Percentiles rank a stretch among this genome's conserved stretches.
phyloP scores from a whole-genome alignment of 2,113 vertebrate genomes.

The Carassius carassius region DNA sequence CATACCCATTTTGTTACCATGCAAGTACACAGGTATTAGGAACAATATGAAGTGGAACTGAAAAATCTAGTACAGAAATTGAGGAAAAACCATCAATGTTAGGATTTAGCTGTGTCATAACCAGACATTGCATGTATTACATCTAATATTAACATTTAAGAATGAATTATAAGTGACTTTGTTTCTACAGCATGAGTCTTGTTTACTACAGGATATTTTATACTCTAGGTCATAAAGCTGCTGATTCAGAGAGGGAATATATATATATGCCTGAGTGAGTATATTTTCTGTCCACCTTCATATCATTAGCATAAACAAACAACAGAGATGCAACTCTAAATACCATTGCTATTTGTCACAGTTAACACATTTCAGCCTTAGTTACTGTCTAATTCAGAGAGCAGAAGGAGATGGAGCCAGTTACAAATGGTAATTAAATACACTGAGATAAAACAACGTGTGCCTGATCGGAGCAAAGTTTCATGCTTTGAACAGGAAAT shows the following conservation, averaged over 20 bases:
- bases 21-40: no score
- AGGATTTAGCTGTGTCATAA: background rate
- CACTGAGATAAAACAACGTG: background rate
- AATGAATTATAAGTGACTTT: background rate
- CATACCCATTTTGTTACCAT: no score
- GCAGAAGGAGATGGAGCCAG: background rate
- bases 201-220: background rate
- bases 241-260: background rate
- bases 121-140: background rate
- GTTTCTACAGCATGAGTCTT: background rate
- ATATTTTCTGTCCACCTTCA: slow-evolving; percentile 1
- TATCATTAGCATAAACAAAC: slow-evolving; percentile 11
- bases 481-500: slow-evolving; percentile 5
- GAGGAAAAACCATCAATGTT: background rate
- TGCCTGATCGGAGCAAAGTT: background rate
- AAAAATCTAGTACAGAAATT: background rate
- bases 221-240: background rate
- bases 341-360: slow-evolving; percentile 18
- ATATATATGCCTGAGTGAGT: slow-evolving; percentile 5
- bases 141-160: slow-evolving; percentile 5
- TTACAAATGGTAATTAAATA: slow-evolving; percentile 16
- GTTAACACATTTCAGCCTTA: slow-evolving; percentile 18
- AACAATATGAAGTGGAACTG: no score
- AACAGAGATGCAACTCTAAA: slow-evolving; percentile 26
- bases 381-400: background rate